Conservation (phyloP, 2,797 vertebrate species). For the Tauraco hartlaubi region DNA sequence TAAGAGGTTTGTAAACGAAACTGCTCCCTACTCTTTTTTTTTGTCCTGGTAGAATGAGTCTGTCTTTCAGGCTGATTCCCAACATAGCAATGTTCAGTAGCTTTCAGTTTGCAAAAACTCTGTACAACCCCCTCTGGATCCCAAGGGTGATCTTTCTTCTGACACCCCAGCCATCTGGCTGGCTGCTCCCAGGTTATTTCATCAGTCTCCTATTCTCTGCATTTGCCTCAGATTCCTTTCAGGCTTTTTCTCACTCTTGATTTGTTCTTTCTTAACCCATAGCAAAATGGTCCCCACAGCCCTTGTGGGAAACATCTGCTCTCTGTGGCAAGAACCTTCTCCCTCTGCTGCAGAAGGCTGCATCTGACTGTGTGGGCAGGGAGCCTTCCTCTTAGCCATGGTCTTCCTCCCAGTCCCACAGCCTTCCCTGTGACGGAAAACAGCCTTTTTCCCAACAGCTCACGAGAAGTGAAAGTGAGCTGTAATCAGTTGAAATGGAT, state of each 20-base stretch:
- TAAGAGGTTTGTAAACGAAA: not conserved
- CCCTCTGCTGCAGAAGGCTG: not conserved
- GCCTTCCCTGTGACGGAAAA: not conserved
- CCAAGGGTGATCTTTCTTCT: not conserved
- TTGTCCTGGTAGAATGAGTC: not conserved
- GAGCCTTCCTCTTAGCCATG: not conserved
- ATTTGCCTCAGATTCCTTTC: not conserved
- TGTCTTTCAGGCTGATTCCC: not conserved
- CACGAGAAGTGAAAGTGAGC: not conserved
- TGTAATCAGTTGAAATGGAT: not conserved
- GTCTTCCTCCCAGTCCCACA: not conserved
- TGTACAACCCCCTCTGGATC: not conserved
- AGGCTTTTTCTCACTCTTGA: not conserved
- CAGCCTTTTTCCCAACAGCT: not conserved
- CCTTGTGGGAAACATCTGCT: not conserved
- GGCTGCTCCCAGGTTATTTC: not conserved
- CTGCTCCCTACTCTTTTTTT: rapidly evolving
- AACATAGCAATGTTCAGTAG: not conserved
- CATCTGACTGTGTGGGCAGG: not conserved
- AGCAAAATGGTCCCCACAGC: not conserved
- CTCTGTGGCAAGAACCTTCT: not conserved
- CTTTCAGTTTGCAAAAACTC: not conserved
- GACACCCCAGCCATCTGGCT: not conserved
- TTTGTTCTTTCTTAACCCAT: not conserved
- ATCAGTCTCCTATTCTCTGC: not conserved